Conservation (phyloP, 2,113 vertebrate genomes). For the Zeus faber region DNA sequence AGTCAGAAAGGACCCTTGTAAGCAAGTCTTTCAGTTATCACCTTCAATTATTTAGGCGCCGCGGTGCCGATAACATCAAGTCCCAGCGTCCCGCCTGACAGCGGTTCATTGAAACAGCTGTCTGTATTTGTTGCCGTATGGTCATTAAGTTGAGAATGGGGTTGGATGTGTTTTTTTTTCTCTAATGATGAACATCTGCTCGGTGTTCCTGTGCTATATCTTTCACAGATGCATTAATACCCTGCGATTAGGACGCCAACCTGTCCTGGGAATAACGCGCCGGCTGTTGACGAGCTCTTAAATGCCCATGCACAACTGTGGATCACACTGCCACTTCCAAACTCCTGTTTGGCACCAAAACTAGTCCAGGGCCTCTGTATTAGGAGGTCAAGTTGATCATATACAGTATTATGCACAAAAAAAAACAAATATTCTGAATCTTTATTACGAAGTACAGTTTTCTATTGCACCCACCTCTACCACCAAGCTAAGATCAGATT, state of each 20-base stretch:
- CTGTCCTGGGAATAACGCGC: constrained; percentile 35
- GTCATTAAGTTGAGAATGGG: not conserved
- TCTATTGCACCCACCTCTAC: no score
- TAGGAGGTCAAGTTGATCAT: no score
- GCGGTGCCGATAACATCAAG: no score
- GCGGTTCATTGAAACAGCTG: constrained; percentile 30
- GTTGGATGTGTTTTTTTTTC: constrained; percentile 23
- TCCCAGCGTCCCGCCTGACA: constrained; percentile 2
- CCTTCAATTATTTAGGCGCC: no score
- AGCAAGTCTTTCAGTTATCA: no score
- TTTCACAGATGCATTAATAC: constrained; percentile 39
- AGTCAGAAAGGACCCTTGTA: no score
- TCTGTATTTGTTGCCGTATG: constrained; percentile 13
- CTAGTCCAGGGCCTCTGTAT: not conserved
- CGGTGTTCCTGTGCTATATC: constrained; percentile 20
- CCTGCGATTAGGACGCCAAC: constrained; percentile 27
- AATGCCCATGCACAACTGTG: no score
- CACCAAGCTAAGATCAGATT: no score
- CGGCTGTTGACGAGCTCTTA: constrained; percentile 42
- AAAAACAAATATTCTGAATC: no score
- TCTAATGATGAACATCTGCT: constrained; percentile 63
- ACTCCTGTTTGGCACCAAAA: constrained; percentile 3
- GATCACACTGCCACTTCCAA: constrained; percentile 13
- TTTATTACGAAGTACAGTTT: no score
- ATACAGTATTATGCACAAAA: no score